phyloP scores from a whole-genome alignment of 2,113 vertebrate genomes.

The Oceanodroma tethys region DNA sequence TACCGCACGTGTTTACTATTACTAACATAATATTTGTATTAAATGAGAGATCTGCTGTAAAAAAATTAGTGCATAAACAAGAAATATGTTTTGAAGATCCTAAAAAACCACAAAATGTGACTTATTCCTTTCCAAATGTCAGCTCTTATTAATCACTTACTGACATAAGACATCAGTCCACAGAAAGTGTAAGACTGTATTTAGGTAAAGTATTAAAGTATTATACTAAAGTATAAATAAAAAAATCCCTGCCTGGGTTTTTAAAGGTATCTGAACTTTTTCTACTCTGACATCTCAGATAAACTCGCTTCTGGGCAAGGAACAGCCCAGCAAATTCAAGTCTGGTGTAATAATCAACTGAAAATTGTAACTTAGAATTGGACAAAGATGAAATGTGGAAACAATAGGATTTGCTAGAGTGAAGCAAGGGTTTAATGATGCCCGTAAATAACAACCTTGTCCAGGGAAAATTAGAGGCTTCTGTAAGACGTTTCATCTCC shows the following conservation, averaged over 20 bases:
- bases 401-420: background rate
- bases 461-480: background rate
- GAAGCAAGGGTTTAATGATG: background rate
- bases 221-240: background rate
- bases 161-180: background rate
- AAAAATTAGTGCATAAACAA: background rate
- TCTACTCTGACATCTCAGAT: background rate
- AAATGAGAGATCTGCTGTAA: background rate
- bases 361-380: background rate
- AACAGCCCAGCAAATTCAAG: background rate
- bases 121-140: background rate
- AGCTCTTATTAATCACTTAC: background rate
- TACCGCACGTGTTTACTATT: rapidly evolving
- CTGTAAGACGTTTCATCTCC: background rate
- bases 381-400: background rate
- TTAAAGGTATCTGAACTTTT: background rate
- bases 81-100: background rate
- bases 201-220: background rate
- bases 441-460: background rate
- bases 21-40: background rate
- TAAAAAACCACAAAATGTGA: background rate
- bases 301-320: background rate
- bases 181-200: background rate
- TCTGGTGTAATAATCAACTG: background rate
- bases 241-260: background rate